Evolutionary conservation across 1,140 invertebrate species (phyloP).

Genomic region (Heliconius congener): DNA sequence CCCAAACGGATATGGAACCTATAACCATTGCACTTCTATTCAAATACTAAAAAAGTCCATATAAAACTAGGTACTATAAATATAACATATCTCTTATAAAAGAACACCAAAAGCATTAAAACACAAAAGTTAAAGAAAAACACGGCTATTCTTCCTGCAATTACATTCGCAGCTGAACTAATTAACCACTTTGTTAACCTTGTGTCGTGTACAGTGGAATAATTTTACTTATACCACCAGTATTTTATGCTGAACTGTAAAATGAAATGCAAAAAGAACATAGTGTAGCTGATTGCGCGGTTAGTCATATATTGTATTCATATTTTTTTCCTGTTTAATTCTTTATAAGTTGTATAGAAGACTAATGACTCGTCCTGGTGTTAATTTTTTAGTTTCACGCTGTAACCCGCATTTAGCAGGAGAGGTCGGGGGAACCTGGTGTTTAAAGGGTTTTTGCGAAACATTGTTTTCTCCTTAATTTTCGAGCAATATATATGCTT

Average conservation of each 20-base stretch:
- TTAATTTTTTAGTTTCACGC: background rate
- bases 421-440: too few relatives aligned
- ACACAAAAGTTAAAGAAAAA: constrained; percentile 1
- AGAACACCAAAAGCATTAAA: background rate
- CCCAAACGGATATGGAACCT: too few relatives aligned
- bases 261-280: background rate
- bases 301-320: background rate
- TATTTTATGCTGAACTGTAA: background rate
- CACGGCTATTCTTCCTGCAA: constrained; percentile 11
- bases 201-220: constrained; percentile 16
- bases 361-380: too few relatives aligned
- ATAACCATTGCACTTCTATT: too few relatives aligned
- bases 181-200: constrained; percentile 24
- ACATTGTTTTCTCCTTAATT: too few relatives aligned
- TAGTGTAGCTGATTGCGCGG: background rate
- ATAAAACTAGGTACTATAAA: background rate
- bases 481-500: too few relatives aligned
- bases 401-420: too few relatives aligned
- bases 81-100: background rate
- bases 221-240: constrained; percentile 8
- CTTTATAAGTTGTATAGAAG: too few relatives aligned
- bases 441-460: too few relatives aligned
- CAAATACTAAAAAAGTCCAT: too few relatives aligned
- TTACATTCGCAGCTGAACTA: constrained; percentile 25
- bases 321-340: too few relatives aligned